Percentiles rank a stretch among this genome's conserved stretches.
Conservation (phyloP, 2,113 vertebrate genomes). For the Bubo blakistoni region DNA sequence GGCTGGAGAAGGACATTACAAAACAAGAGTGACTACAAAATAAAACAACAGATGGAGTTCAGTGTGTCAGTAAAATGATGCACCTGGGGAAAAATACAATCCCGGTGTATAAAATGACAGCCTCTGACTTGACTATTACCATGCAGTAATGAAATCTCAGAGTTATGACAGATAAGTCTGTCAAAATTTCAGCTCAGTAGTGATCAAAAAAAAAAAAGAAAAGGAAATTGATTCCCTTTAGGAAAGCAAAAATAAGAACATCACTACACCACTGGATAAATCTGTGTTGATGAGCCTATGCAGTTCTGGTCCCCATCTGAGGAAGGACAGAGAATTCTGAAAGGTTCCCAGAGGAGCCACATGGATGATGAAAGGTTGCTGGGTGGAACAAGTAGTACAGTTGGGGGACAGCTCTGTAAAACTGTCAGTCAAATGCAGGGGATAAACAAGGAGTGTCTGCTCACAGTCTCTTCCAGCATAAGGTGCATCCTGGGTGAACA, state of each 20-base stretch:
- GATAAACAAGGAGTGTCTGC: background rate
- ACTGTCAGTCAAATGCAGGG: background rate
- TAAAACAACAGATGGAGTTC: background rate
- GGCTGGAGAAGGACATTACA: background rate
- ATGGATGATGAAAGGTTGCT: background rate
- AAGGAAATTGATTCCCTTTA: background rate
- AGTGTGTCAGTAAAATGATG: background rate
- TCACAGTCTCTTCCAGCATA: background rate
- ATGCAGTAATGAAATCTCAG: background rate
- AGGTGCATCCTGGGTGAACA: background rate
- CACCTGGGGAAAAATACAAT: background rate
- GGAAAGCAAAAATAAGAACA: background rate
- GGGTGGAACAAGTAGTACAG: background rate
- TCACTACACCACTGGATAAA: background rate
- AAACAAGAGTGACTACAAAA: background rate
- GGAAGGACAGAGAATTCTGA: background rate
- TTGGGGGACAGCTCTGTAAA: background rate
- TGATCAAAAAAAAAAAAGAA: background rate
- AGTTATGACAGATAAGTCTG: background rate
- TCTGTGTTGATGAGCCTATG: background rate
- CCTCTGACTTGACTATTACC: background rate
- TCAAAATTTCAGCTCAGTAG: background rate
- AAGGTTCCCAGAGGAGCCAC: background rate
- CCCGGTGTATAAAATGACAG: background rate
- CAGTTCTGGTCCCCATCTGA: background rate